Conservation (phyloP, 2,797 vertebrate genomes). For the Telmatherina bonti region DNA sequence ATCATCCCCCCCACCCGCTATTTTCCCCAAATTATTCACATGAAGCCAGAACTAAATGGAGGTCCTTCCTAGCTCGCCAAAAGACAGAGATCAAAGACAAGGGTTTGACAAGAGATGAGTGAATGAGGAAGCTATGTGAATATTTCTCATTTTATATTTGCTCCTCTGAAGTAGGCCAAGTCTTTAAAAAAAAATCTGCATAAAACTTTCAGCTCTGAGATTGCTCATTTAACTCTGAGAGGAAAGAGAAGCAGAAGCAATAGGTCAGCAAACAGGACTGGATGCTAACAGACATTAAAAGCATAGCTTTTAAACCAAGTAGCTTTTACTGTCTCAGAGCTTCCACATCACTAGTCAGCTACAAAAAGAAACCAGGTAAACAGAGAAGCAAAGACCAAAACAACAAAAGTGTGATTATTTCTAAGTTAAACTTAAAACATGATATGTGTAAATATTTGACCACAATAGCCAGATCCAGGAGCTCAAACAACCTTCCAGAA, state of each 20-base stretch:
- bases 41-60: slow-evolving; percentile 15
- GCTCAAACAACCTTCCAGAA: slow-evolving; percentile 25
- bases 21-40: too few species aligned
- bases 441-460: slow-evolving; percentile 58
- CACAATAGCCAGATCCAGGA: not conserved
- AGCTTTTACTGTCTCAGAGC: slow-evolving; percentile 43
- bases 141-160: slow-evolving; percentile 28
- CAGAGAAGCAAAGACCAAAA: slow-evolving; percentile 16
- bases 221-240: not conserved
- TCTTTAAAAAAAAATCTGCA: not conserved
- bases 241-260: not conserved
- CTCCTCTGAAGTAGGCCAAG: slow-evolving; percentile 18
- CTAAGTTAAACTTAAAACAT: slow-evolving; percentile 6
- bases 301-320: too few species aligned
- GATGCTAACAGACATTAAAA: slow-evolving; percentile 42
- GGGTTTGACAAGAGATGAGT: slow-evolving; percentile 13
- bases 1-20: too few species aligned
- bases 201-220: slow-evolving; percentile 16
- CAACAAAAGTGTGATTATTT: slow-evolving; percentile 8
- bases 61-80: slow-evolving; percentile 32
- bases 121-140: slow-evolving; percentile 36
- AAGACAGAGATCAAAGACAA: slow-evolving; percentile 46
- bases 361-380: slow-evolving; percentile 55
- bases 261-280: not conserved
- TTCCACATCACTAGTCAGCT: slow-evolving; percentile 10